phyloP scores from a whole-genome alignment of 2,113 vertebrate genomes.

The Perca flavescens region DNA sequence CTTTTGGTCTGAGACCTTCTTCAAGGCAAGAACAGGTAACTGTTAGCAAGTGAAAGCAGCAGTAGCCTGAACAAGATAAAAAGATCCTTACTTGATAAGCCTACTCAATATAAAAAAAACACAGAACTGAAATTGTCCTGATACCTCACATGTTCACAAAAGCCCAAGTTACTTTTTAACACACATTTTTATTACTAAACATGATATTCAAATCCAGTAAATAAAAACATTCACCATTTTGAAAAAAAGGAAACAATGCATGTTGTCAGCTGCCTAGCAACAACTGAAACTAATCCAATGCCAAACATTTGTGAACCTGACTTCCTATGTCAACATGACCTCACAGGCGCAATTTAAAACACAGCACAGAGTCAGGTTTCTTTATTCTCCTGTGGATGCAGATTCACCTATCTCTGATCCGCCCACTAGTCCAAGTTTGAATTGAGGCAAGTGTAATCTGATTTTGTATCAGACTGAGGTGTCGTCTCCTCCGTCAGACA shows the following conservation, averaged over 20 bases:
- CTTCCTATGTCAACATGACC: neutral
- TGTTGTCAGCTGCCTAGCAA: neutral
- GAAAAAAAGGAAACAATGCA: neutral
- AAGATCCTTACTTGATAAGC: no score
- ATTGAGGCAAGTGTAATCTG: constrained; percentile 65
- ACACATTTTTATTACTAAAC: neutral
- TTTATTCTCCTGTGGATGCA: constrained; percentile 27
- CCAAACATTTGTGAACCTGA: neutral
- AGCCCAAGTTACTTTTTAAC: no score
- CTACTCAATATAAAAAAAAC: no score
- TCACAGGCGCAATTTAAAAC: constrained; percentile 16
- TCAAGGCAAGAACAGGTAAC: no score
- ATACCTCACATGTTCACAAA: neutral
- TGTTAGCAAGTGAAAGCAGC: no score
- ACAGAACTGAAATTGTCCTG: neutral
- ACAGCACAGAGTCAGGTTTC: constrained; percentile 4
- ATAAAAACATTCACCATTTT: neutral
- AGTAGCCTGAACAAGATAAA: no score
- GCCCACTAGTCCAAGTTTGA: constrained; percentile 40
- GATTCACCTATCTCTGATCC: constrained; percentile 41
- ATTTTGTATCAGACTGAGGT: constrained; percentile 68
- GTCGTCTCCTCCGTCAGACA: constrained; percentile 69
- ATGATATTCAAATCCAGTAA: neutral
- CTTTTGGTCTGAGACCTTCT: no score
- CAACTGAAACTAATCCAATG: neutral